A percentile compares a stretch with the other conserved stretches of the same genome.
phyloP scores from a whole-genome alignment of 2,888 invertebrate species.

The Helicoverpa assulta region DNA sequence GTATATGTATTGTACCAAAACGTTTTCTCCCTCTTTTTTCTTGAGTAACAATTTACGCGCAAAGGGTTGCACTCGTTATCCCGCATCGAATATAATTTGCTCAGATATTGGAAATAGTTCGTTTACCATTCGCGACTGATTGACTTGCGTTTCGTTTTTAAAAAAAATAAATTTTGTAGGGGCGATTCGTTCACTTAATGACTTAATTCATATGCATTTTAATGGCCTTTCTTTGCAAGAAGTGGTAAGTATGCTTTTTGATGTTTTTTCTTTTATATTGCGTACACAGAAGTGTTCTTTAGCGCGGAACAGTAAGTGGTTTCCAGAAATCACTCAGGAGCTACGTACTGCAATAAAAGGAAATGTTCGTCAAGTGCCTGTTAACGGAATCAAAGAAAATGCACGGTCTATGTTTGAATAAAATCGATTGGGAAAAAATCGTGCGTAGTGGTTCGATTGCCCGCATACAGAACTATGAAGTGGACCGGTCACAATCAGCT shows the following conservation, averaged over 20 bases:
- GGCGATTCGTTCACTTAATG: too few relatives aligned
- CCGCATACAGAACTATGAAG: slow-evolving; percentile 55
- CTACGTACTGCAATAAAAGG: background rate
- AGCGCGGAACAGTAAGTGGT: too few relatives aligned
- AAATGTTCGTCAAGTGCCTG: background rate
- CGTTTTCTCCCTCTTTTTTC: slow-evolving; percentile 50
- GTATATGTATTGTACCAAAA: slow-evolving; percentile 57
- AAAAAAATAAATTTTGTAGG: too few relatives aligned
- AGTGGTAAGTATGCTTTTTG: too few relatives aligned
- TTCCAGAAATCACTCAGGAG: too few relatives aligned
- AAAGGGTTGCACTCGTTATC: slow-evolving; percentile 65
- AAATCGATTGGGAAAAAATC: slow-evolving; percentile 22
- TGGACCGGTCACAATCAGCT: slow-evolving; percentile 62
- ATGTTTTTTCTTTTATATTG: too few relatives aligned
- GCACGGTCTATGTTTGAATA: slow-evolving; percentile 7
- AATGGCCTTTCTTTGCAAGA: too few relatives aligned
- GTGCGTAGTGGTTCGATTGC: slow-evolving; percentile 29
- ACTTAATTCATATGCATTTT: too few relatives aligned
- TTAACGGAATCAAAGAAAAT: background rate
- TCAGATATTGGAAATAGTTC: slow-evolving; percentile 46
- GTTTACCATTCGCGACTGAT: slow-evolving; percentile 34
- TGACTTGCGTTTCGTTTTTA: slow-evolving; percentile 27
- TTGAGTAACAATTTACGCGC: slow-evolving; percentile 60
- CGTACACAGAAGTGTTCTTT: too few relatives aligned
- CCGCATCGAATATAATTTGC: slow-evolving; percentile 62